Evolutionary conservation across 2,797 vertebrate species (phyloP), one percentile per base, ranked within the genome.

Genomic region (Fistularia tabacaria): DNA sequence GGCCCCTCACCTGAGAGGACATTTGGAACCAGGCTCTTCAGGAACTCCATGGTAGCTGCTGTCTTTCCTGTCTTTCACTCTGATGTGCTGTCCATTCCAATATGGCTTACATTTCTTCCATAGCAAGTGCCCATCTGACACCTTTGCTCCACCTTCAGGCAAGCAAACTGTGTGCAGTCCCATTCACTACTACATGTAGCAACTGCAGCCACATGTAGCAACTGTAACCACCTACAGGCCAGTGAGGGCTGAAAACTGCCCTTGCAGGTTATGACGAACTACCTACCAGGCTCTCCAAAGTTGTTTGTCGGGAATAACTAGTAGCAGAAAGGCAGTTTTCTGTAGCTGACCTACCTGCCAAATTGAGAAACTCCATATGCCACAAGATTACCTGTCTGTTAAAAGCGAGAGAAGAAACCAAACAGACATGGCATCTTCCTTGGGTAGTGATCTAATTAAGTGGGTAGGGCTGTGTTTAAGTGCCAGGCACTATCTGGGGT

Each of bases 11-110:
- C 93, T 7, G 89, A 93, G 78, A 90, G 81, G 38, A 77, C 81
- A 1, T 85, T 65, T 15, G 95, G 94, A 69, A 96, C 92, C 0
- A 95, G 92, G 88, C 92, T 95, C 87, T 90, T 98, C 53, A 98
- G 85, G 83, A 98, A 97, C 43, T 97, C 95, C 95, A 98, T 98
- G 49, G 64, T 71, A 43, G 3, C 14, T 49, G 50, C 64, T 50
- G 36, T 39, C 47, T 69, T 65, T 54, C 57, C 40, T 54, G 47
- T 64, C 52, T 54, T 69, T 76, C 57, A 69, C 64, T 75, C 71
- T 15, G 56, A 65, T 48, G 49, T 40, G 49, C 54, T 41, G 59
- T 79, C 76, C 66, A 51, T 10, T 11, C 51, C 39, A 42, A 50
- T 54, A 14, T 46, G 37, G 53, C 66, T 15, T 51, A 39, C 57